These are phyloP conservation scores for Bufo gargarizans DNA, from an alignment of 2,113 vertebrate genomes.

Conservation along the genomic window DNA sequence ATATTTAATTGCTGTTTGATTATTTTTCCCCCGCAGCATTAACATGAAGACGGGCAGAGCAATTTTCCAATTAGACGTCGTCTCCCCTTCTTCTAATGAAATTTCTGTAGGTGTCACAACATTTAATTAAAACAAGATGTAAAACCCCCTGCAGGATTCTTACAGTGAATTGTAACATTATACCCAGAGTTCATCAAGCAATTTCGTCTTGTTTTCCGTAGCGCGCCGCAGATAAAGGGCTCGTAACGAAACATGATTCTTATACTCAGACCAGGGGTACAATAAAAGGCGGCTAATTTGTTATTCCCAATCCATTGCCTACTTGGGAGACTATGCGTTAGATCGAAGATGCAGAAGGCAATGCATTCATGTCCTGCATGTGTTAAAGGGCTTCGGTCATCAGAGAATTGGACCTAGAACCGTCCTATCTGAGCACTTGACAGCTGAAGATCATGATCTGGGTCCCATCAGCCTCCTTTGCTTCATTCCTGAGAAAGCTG, in stretches of 20 bases:
- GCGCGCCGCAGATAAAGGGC: neutral
- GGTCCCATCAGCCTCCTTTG: too few relatives aligned
- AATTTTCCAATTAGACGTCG: slow-evolving; percentile 64
- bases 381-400: neutral
- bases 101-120: slow-evolving; percentile 67
- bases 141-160: slow-evolving; percentile 61
- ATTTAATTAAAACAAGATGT: slow-evolving; percentile 66
- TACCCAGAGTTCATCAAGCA: neutral
- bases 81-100: slow-evolving; percentile 53
- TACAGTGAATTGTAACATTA: slow-evolving; percentile 58
- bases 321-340: neutral
- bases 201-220: neutral
- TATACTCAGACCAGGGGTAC: neutral
- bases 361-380: neutral
- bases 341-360: neutral
- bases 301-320: neutral
- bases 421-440: too few relatives aligned
- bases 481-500: too few relatives aligned
- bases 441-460: too few relatives aligned
- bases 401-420: neutral
- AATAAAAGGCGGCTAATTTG: neutral
- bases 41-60: slow-evolving; percentile 64
- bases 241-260: slow-evolving; percentile 8
- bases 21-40: slow-evolving; percentile 58
- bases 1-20: slow-evolving; percentile 46